phyloP scores from a whole-genome alignment of 2,888 invertebrate species.

The Rhagophthalmus giganteus region DNA sequence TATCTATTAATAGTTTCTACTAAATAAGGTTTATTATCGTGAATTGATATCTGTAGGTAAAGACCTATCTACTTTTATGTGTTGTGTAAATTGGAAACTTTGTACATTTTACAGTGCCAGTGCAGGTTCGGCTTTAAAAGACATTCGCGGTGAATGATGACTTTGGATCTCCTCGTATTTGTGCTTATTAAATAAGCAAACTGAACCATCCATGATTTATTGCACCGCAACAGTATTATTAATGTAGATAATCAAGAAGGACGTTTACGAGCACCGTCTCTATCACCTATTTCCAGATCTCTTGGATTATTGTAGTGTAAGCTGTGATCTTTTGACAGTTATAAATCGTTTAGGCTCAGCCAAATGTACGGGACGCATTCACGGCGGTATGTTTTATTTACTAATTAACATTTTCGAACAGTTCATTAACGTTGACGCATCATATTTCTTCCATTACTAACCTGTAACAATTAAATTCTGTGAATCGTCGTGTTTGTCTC shows the following conservation, averaged over 20 bases:
- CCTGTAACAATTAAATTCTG: slow-evolving; percentile 8
- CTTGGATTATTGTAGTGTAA: slow-evolving; percentile 41
- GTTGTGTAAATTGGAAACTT: neutral
- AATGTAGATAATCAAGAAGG: slow-evolving; percentile 40
- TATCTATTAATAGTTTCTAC: slow-evolving; percentile 21
- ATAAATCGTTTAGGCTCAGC: slow-evolving; percentile 40
- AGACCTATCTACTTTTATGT: slow-evolving; percentile 2
- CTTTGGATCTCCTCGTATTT: slow-evolving; percentile 10
- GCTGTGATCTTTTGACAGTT: slow-evolving; percentile 44
- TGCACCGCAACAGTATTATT: slow-evolving; percentile 44
- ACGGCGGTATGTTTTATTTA: slow-evolving; percentile 34
- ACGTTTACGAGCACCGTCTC: slow-evolving; percentile 35
- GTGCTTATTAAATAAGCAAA: slow-evolving; percentile 32
- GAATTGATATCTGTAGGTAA: no score
- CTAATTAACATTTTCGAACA: slow-evolving; percentile 29
- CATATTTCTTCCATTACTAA: slow-evolving; percentile 27
- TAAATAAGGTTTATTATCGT: neutral
- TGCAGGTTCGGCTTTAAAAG: slow-evolving; percentile 10
- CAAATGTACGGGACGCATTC: slow-evolving; percentile 39
- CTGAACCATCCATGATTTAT: slow-evolving; percentile 39
- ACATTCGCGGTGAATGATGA: slow-evolving; percentile 25
- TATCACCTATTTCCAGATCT: slow-evolving; percentile 37
- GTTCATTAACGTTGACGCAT: slow-evolving; percentile 35
- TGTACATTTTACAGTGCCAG: slow-evolving; percentile 6
- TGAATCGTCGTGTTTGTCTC: slow-evolving; percentile 7